A percentile compares a stretch with the other conserved stretches of the same genome.
phyloP scores from a whole-genome alignment of 1,140 invertebrate species.

The Epicauta chinensis region DNA sequence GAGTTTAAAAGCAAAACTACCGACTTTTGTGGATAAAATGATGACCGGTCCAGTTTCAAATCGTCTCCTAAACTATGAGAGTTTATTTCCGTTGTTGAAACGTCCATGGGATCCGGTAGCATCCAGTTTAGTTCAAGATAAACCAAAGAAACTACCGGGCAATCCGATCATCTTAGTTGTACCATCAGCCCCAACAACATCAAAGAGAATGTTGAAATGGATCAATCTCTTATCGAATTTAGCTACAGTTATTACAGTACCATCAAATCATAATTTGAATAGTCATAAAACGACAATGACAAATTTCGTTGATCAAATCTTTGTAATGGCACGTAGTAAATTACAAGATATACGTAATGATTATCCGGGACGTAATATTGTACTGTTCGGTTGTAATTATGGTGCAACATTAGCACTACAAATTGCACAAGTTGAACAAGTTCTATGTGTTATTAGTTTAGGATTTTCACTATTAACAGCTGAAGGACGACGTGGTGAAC shows the following conservation, averaged over 20 bases:
- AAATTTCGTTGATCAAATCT: conserved; percentile 61
- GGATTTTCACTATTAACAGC: conserved; percentile 74
- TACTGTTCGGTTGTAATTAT: conserved; percentile 70
- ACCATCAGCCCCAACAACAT: conserved; percentile 52
- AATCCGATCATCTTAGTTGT: conserved; percentile 66
- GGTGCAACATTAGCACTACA: conserved; percentile 68
- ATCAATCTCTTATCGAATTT: conserved; percentile 59
- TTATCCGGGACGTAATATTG: conserved; percentile 63
- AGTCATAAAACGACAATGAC: conserved; percentile 48
- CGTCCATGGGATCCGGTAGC: conserved; percentile 70
- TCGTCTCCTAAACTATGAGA: conserved; percentile 50
- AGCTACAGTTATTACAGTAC: conserved; percentile 63
- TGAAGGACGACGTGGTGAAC: conserved; percentile 67
- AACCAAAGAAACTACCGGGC: conserved; percentile 59
- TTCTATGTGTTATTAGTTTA: conserved; percentile 71
- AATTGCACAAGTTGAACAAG: conserved; percentile 56
- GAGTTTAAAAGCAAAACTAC: conserved; percentile 67
- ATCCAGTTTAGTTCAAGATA: conserved; percentile 31
- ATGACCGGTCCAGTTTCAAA: conserved; percentile 48
- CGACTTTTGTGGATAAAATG: conserved; percentile 72
- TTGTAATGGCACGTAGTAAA: conserved; percentile 60
- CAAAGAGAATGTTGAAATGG: conserved; percentile 63
- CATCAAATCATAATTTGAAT: conserved; percentile 42
- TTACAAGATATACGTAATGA: conserved; percentile 63
- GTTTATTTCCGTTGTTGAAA: conserved; percentile 56